Conservation (phyloP, 1,140 invertebrate genomes). For the Rhagoletis zephyria region DNA sequence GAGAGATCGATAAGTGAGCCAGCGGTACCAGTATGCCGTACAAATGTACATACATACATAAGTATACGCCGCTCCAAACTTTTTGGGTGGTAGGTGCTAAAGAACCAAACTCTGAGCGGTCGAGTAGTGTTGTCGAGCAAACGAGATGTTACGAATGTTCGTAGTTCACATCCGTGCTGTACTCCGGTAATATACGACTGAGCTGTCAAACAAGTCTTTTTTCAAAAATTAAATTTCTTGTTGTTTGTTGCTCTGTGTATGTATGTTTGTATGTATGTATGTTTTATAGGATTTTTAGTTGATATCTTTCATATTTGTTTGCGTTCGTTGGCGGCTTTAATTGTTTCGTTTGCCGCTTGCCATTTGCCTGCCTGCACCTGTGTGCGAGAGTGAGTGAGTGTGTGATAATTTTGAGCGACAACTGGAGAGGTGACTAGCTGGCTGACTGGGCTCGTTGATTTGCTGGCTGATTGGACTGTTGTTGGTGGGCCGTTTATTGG, state of each 20-base stretch:
- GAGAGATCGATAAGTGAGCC: neutral
- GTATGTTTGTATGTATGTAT: neutral
- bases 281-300: neutral
- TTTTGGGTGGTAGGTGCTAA: neutral
- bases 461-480: slow-evolving; percentile 52
- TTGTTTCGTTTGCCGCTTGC: slow-evolving; percentile 8
- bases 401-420: slow-evolving; percentile 38
- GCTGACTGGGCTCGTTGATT: slow-evolving; percentile 53
- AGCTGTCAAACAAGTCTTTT: neutral
- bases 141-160: neutral
- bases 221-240: slow-evolving; percentile 14
- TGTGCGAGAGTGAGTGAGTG: neutral
- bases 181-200: neutral
- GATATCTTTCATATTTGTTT: slow-evolving; percentile 33
- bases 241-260: neutral
- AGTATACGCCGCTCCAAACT: neutral
- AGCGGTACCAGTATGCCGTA: neutral
- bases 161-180: neutral
- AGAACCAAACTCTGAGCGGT: neutral
- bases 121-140: slow-evolving; percentile 13
- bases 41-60: neutral
- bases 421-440: slow-evolving; percentile 46
- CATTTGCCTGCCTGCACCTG: neutral
- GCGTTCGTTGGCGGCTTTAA: slow-evolving; percentile 16
- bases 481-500: slow-evolving; percentile 27